Base-by-base conservation (phyloP, 2,888 invertebrate genomes). In the Cataglyphis altisquamis region DNA sequence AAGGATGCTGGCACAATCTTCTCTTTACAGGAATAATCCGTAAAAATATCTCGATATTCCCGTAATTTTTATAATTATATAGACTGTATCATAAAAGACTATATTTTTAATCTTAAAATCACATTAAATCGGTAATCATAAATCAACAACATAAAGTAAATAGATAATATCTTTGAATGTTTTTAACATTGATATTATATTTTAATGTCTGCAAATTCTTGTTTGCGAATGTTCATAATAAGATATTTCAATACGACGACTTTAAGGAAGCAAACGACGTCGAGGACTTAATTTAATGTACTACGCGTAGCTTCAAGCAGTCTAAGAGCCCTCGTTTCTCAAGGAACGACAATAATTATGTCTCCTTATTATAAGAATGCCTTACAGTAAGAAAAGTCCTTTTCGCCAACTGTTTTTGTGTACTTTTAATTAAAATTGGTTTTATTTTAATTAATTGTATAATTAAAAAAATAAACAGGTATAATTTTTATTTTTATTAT, bases 301-400 rank as follows among this genome's bases (percentile, higher is more conserved):
- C 86, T 86, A 81, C 67, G 78, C 84, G 84, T 78, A 87, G 87
- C 85, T 84, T 73, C 36, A 82, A 82, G 87, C 52, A 84, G 85
- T 80, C 86, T 72, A 68, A 86, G 72, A 87, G 84, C 83, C 82
- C 84, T 86, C 75, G 74, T 70, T 86, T 70, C 83, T 88, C 86
- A 45, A 86, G 88, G 80, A 75, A 88, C 84, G 86, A 91, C 85
- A 88, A 91, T 88, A 91, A 91, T 90, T 91, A 88, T 89, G 88
- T 85, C 86, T 87, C 85, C 86, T 90, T 88, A 84, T 86, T 89
- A 87, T 88, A 89, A 91, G 91, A 86, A 90, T 87, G 86, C 82
- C 64, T 83, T 85, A 87, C 85, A 90, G 89, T 89, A 86, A 82
- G 83, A 87, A 67, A 84, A 81, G 86, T 66, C 55, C 9, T 60